Evolutionary conservation across 2,113 vertebrate species (phyloP).

Genomic region (Vulpes vulpes): DNA sequence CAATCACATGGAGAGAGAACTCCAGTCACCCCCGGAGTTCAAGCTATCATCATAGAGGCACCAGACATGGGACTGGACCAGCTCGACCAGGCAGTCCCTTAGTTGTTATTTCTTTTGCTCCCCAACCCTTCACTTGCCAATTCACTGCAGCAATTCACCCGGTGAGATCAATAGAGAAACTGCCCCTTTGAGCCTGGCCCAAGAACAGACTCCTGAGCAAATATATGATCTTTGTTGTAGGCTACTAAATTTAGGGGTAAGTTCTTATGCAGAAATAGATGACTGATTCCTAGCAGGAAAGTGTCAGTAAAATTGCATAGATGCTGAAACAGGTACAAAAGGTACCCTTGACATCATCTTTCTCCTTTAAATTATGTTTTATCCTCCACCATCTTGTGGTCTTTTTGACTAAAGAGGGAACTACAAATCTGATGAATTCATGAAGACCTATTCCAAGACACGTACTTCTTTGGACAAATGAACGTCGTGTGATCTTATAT

Average conservation of each 20-base stretch:
- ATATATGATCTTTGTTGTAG: neutral
- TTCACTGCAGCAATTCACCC: neutral
- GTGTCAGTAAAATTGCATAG: neutral
- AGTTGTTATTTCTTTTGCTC: neutral
- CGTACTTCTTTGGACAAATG: neutral
- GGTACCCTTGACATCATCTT: neutral
- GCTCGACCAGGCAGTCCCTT: neutral
- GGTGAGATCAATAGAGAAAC: neutral
- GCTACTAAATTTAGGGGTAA: neutral
- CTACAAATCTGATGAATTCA: neutral
- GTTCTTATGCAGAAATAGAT: neutral
- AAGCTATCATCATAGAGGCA: neutral
- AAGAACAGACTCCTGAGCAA: neutral
- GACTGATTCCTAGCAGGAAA: neutral
- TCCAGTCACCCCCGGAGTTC: neutral
- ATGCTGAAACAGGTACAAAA: neutral
- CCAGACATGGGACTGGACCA: neutral
- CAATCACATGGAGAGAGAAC: neutral
- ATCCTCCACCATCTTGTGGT: neutral
- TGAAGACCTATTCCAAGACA: neutral
- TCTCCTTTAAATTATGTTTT: neutral
- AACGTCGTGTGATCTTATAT: neutral
- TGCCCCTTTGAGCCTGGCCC: neutral
- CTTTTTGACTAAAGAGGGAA: neutral
- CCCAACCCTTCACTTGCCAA: neutral